These are phyloP conservation scores for Agrotis ipsilon DNA, from an alignment of 2,888 invertebrate genomes.

Conservation along the genomic window DNA sequence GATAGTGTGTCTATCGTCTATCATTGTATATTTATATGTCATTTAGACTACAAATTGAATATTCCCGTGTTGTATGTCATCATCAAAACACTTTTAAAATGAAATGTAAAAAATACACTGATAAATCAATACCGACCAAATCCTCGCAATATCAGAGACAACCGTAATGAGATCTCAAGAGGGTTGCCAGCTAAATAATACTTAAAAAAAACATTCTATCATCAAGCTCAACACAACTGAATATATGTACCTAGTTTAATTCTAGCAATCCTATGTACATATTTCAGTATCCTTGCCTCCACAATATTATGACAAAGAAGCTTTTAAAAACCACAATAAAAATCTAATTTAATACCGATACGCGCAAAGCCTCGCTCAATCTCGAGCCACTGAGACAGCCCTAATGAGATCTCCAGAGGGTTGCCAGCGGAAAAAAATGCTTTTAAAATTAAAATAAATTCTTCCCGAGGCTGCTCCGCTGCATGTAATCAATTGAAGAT, in stretches of 20 bases:
- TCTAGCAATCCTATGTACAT: not conserved
- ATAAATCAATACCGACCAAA: slow-evolving; percentile 26
- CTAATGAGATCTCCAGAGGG: slow-evolving; percentile 83
- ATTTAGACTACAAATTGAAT: not conserved
- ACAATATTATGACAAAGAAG: slow-evolving; percentile 27
- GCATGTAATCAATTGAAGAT: slow-evolving; percentile 83
- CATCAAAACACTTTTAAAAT: not conserved
- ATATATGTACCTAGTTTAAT: not conserved
- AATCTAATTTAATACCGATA: slow-evolving; percentile 61
- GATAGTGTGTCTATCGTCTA: too few species aligned
- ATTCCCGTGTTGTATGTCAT: too few species aligned
- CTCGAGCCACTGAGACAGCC: slow-evolving; percentile 58
- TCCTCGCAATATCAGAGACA: slow-evolving; percentile 47
- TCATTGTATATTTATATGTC: not conserved
- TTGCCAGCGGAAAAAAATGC: slow-evolving; percentile 75
- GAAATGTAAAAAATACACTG: slow-evolving; percentile 39
- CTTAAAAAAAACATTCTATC: slow-evolving; percentile 5
- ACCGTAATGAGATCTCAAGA: slow-evolving; percentile 79
- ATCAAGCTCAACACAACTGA: slow-evolving; percentile 9
- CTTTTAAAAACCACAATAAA: slow-evolving; percentile 60
- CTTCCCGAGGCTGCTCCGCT: slow-evolving; percentile 67
- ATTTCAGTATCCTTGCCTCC: not conserved
- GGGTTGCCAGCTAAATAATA: slow-evolving; percentile 65
- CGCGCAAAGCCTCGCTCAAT: slow-evolving; percentile 53
- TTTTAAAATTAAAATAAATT: slow-evolving; percentile 83